Percentiles rank a stretch among this genome's conserved stretches.
Evolutionary conservation across 2,113 vertebrate species (phyloP).

Genomic region (Echinops telfairi): DNA sequence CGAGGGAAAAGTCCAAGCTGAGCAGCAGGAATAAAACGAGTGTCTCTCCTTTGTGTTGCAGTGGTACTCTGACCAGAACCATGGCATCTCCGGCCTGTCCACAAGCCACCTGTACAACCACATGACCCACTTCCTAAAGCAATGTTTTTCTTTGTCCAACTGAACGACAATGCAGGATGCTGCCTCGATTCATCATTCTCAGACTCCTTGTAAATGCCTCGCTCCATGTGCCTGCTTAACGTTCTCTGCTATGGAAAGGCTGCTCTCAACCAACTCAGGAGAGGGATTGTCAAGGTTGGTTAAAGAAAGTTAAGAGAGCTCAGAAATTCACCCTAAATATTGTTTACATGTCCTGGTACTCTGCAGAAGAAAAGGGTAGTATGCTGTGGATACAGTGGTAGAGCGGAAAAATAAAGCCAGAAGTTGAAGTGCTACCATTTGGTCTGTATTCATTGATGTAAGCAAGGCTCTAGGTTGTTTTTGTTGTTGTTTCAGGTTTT

Average conservation of each 20-base stretch:
- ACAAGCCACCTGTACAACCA: constrained; percentile 92
- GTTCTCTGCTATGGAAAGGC: constrained; percentile 50
- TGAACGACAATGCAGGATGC: constrained; percentile 41
- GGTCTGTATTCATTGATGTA: constrained; percentile 64
- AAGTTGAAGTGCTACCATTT: constrained; percentile 63
- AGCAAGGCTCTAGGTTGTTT: not conserved
- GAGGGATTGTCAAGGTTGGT: constrained; percentile 63
- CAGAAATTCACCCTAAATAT: constrained; percentile 55
- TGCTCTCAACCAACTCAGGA: constrained; percentile 58
- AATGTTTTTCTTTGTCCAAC: constrained; percentile 90
- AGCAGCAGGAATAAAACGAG: not conserved
- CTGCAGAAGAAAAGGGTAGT: constrained; percentile 54
- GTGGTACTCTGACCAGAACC: constrained; percentile 98
- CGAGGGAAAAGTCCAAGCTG: not conserved
- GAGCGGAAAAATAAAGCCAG: constrained; percentile 75
- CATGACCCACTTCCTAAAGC: constrained; percentile 97
- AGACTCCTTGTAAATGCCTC: constrained; percentile 43
- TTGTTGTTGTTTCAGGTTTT: no score
- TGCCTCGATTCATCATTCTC: constrained; percentile 7
- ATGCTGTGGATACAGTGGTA: constrained; percentile 13
- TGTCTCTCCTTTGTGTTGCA: constrained; percentile 84
- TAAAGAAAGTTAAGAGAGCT: constrained; percentile 54
- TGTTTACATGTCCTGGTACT: constrained; percentile 81
- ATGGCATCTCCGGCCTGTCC: constrained; percentile 91
- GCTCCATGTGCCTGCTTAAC: constrained; percentile 48